Conservation (phyloP, 2,888 invertebrate species). For the Polydrusus pterygomalis region DNA sequence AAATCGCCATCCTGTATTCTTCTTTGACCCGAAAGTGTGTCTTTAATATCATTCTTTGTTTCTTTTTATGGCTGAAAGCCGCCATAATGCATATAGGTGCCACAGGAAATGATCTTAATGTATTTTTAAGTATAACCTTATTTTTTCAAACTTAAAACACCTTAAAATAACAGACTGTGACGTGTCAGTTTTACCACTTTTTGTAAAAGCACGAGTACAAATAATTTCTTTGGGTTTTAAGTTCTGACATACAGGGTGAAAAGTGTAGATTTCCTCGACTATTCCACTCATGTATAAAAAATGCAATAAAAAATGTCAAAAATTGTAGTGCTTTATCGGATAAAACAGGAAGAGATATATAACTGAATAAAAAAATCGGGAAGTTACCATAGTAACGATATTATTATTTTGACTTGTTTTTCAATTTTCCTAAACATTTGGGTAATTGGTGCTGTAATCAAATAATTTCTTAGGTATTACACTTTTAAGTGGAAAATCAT, state of each 20-base stretch:
- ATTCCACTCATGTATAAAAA: too few relatives aligned
- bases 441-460: too few relatives aligned
- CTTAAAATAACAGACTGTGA: slow-evolving; percentile 25
- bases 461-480: too few relatives aligned
- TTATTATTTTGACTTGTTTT: too few relatives aligned
- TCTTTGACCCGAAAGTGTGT: slow-evolving; percentile 39
- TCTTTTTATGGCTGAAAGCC: slow-evolving; percentile 38
- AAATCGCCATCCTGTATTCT: slow-evolving; percentile 39
- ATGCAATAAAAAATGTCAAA: too few relatives aligned
- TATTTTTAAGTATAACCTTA: slow-evolving; percentile 52
- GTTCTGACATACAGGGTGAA: background rate
- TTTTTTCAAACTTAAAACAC: slow-evolving; percentile 29
- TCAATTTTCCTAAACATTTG: too few relatives aligned
- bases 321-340: too few relatives aligned
- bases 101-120: slow-evolving; percentile 51
- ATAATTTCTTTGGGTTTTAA: background rate
- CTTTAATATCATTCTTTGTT: slow-evolving; percentile 47
- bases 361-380: too few relatives aligned
- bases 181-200: slow-evolving; percentile 29
- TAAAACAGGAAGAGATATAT: too few relatives aligned
- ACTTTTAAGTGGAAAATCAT: too few relatives aligned
- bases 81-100: slow-evolving; percentile 28
- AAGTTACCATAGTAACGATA: too few relatives aligned
- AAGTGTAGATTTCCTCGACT: too few relatives aligned
- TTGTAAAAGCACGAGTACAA: slow-evolving; percentile 11